Conservation (phyloP, 2,113 vertebrate species). For the Corythaixoides concolor region DNA sequence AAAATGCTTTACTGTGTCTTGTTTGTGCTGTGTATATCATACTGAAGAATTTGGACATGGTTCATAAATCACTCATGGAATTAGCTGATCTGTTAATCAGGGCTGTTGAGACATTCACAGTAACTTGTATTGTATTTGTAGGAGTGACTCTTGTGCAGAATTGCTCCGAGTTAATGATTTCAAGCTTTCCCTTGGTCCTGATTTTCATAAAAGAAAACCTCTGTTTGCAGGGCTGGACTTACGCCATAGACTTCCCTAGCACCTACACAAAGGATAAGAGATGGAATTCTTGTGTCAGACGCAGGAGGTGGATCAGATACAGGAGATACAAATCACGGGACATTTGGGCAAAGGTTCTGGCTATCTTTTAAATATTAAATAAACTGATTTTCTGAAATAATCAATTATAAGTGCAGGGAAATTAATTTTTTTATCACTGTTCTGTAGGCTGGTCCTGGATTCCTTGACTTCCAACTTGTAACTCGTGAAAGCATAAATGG, state of each 20-base stretch:
- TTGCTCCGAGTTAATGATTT: neutral
- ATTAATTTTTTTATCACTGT: neutral
- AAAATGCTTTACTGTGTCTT: neutral
- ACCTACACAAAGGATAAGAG: conserved; percentile 93
- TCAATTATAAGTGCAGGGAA: neutral
- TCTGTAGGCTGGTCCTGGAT: neutral
- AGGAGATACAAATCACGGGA: conserved; percentile 91
- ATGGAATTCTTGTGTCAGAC: conserved; percentile 97
- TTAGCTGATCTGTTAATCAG: conserved; percentile 22
- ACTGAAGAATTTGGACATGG: neutral
- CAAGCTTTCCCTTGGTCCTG: neutral
- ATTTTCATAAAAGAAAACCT: conserved; percentile 23
- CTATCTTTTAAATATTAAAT: neutral
- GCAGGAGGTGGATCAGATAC: conserved; percentile 92
- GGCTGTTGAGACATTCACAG: neutral
- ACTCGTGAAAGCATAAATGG: neutral
- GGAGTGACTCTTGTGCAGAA: neutral
- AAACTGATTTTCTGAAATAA: neutral
- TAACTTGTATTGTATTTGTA: neutral
- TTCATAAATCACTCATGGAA: neutral
- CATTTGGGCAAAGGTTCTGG: conserved; percentile 87
- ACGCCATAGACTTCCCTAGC: conserved; percentile 94
- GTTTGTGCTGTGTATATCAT: neutral
- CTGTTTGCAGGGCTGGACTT: conserved; percentile 90
- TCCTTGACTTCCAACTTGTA: neutral